phyloP scores from a whole-genome alignment of 1,140 invertebrate genomes.

The Drosophila malerkotliana region DNA sequence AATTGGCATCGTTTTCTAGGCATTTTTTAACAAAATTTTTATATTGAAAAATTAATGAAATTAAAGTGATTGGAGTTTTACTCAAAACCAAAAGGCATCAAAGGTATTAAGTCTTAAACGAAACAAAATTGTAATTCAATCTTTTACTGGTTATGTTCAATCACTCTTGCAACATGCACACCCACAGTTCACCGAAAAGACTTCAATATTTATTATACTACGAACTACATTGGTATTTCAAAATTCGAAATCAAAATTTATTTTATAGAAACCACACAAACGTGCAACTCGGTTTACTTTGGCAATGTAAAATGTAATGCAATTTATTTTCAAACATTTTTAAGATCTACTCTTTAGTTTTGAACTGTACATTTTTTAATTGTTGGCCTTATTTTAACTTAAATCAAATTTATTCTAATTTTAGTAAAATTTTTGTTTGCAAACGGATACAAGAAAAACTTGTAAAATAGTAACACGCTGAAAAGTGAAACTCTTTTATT shows the following conservation, averaged over 20 bases:
- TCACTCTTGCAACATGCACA: slow-evolving; percentile 51
- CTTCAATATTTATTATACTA: slow-evolving; percentile 76
- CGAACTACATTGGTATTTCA: slow-evolving; percentile 45
- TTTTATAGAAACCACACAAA: slow-evolving; percentile 28
- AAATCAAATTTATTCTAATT: slow-evolving; percentile 81
- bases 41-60: slow-evolving; percentile 54
- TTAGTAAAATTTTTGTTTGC: slow-evolving; percentile 60
- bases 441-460: slow-evolving; percentile 27
- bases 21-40: slow-evolving; percentile 35
- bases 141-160: slow-evolving; percentile 54
- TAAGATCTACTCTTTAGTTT: slow-evolving; percentile 38
- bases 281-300: slow-evolving; percentile 64
- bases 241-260: slow-evolving; percentile 75
- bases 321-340: slow-evolving; percentile 58
- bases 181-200: slow-evolving; percentile 69
- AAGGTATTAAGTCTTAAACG: slow-evolving; percentile 56
- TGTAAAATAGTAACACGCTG: slow-evolving; percentile 59
- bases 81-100: slow-evolving; percentile 65
- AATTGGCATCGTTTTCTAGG: slow-evolving; percentile 42
- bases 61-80: slow-evolving; percentile 80
- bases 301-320: slow-evolving; percentile 54
- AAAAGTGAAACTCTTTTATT: slow-evolving; percentile 55
- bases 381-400: slow-evolving; percentile 81
- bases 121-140: slow-evolving; percentile 26
- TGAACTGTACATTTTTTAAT: slow-evolving; percentile 50